Base-by-base conservation (phyloP, 1,140 invertebrate genomes). In the Matsumurasca onukii region DNA sequence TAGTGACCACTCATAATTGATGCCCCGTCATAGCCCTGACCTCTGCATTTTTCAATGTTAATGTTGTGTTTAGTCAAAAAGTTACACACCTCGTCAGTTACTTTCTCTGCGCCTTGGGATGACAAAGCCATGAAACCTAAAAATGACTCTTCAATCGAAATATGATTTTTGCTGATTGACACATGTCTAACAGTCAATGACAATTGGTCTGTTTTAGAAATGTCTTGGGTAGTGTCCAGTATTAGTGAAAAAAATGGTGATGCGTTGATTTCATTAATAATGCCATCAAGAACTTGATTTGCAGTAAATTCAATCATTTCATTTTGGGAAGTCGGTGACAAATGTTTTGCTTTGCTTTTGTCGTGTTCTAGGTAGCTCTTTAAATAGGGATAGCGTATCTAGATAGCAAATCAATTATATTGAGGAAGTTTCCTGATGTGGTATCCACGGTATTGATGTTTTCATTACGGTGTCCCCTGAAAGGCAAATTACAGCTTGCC, bases 1-100 rank as follows among this genome's bases (percentile, higher is more conserved):
- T 77, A 77, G 39, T 65, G 39, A 48, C 76, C 73, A 68, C 72
- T 76, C 75, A 77, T 78, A 13, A 72, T 70, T 65, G 70, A 70
- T 55, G 75, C 73, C 52, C 73, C 73, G 72, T 76, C 74, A 59
- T 76, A 77, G 48, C 74, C 76, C 72, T 77, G 75, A 39, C 72
- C 76, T 55, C 74, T 63, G 68, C 73, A 73, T 70, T 77, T 76
- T 57, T 68, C 25, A 27, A 70, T 34, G 12, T 30, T 15, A 27
- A 67, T 34, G 27, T 57, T 31, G 30, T 61, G 55, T 55, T 27
- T 30, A 34, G 45, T 20, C 5, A 67, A 55, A 67, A 29, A 57
- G 31, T 67, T 70, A 29, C 45, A 45, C 34, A 69, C 31, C 2
- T 31, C 31, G 15, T 69, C 29, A 20, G 48, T 15, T 57, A 66